A percentile compares a stretch with the other conserved stretches of the same genome.
phyloP scores from a whole-genome alignment of 2,797 vertebrate genomes.

The Ataeniobius toweri region DNA sequence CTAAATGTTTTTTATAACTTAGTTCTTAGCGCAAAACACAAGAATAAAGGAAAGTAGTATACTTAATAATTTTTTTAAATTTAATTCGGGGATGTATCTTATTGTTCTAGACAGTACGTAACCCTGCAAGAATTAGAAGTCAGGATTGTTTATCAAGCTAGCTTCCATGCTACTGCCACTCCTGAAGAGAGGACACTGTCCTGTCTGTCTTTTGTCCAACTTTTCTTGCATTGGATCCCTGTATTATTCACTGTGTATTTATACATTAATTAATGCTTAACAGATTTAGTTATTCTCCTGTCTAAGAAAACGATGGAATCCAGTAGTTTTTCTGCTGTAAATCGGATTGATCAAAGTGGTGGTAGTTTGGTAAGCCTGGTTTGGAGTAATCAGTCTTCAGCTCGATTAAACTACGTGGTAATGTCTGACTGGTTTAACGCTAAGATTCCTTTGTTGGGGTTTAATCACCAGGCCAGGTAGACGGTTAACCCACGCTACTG shows the following conservation, averaged over 20 bases:
- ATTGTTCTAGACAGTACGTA: neutral
- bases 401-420: neutral
- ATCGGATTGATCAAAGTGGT: neutral
- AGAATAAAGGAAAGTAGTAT: neutral
- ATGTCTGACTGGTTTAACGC: slow-evolving; percentile 2
- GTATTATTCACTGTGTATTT: neutral
- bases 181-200: slow-evolving; percentile 8
- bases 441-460: neutral
- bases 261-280: neutral
- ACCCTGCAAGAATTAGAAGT: neutral
- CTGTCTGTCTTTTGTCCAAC: slow-evolving; percentile 3
- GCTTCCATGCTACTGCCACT: slow-evolving; percentile 49
- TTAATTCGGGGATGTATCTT: neutral
- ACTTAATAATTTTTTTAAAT: neutral
- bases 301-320: neutral
- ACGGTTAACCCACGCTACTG: neutral
- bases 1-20: slow-evolving; percentile 13
- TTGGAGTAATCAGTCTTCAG: neutral
- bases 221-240: neutral
- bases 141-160: slow-evolving; percentile 37
- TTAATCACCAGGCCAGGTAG: neutral
- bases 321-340: slow-evolving; percentile 4
- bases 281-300: neutral
- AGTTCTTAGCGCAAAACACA: neutral
- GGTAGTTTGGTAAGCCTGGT: slow-evolving; percentile 2